Evolutionary conservation across 1,140 invertebrate species (phyloP).

Genomic region (Cardiocondyla obscurior): DNA sequence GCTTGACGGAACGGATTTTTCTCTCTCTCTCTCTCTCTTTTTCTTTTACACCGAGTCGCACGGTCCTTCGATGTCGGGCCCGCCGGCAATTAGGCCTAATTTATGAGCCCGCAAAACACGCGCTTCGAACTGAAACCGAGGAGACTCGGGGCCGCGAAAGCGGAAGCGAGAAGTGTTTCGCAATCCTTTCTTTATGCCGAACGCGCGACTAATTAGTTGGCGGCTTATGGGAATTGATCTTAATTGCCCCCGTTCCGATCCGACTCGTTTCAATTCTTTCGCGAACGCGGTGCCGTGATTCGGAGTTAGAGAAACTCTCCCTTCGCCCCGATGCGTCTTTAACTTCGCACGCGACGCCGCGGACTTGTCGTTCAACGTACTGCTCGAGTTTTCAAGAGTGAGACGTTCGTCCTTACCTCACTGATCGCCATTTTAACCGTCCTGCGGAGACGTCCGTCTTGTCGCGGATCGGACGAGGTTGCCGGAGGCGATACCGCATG

Average conservation of each 20-base stretch:
- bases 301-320: no score
- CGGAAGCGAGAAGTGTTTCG: not conserved
- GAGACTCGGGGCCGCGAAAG: not conserved
- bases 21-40: not conserved
- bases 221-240: not conserved
- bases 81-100: not conserved
- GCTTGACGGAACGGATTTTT: conserved; percentile 2
- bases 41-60: not conserved
- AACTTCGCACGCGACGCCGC: no score
- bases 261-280: not conserved
- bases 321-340: no score
- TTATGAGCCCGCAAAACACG: not conserved
- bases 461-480: not conserved
- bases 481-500: no score
- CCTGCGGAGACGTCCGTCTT: not conserved
- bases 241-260: not conserved
- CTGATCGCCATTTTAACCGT: no score
- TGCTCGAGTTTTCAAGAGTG: no score
- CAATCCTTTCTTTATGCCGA: not conserved
- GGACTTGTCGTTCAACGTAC: no score
- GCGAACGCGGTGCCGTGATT: no score
- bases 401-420: no score
- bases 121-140: not conserved
- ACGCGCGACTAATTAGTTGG: not conserved
- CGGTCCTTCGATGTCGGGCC: not conserved